These are phyloP conservation scores for Pteromalus puparum DNA, from an alignment of 1,140 invertebrate species.

Conservation along the genomic window DNA sequence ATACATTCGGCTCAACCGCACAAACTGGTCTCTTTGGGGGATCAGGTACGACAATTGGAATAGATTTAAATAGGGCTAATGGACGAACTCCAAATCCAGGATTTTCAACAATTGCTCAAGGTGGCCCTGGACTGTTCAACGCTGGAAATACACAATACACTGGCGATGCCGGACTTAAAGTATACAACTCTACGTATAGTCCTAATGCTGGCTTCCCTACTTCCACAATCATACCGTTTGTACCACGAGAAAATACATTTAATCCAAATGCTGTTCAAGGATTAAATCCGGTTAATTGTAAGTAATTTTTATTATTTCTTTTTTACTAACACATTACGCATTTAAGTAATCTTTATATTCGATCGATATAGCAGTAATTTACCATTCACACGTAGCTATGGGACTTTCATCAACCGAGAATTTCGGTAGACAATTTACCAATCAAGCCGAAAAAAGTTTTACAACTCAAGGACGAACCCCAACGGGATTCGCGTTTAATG, in stretches of 20 bases:
- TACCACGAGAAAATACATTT: slow-evolving; percentile 19
- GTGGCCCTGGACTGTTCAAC: slow-evolving; percentile 43
- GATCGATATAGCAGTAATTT: slow-evolving; percentile 49
- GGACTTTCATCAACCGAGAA: slow-evolving; percentile 45
- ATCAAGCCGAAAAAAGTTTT: slow-evolving; percentile 51
- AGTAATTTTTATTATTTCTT: slow-evolving; percentile 19
- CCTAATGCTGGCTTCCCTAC: slow-evolving; percentile 37
- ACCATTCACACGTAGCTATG: slow-evolving; percentile 45
- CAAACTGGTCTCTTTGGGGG: neutral
- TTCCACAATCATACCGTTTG: slow-evolving; percentile 43
- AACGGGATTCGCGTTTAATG: neutral
- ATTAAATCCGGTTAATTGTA: slow-evolving; percentile 46
- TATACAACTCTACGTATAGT: slow-evolving; percentile 42
- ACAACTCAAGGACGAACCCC: neutral
- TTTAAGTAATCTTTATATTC: slow-evolving; percentile 34
- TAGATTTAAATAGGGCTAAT: neutral
- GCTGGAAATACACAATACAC: slow-evolving; percentile 43
- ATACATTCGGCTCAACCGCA: neutral
- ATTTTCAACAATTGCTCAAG: slow-evolving; percentile 34
- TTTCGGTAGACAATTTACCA: slow-evolving; percentile 40
- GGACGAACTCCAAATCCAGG: slow-evolving; percentile 38
- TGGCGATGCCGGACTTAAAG: neutral
- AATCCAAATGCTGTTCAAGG: neutral
- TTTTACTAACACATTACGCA: neutral
- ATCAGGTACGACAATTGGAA: neutral